These are phyloP conservation scores for Hydrozoanthus gracilis DNA, from an alignment of 92 coral and sea anemone species.

Conservation along the genomic window DNA sequence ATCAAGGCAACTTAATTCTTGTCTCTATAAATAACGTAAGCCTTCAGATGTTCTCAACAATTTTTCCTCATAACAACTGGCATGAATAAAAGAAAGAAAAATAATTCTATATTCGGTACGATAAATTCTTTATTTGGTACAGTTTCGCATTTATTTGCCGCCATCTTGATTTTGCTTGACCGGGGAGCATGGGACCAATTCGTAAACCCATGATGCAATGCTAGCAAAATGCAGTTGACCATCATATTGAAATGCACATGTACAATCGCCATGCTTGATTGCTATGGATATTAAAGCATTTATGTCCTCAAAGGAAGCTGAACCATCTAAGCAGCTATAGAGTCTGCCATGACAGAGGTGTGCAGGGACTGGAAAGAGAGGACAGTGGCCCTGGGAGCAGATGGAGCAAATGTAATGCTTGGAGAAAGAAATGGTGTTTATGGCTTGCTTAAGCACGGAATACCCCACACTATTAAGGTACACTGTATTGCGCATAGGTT, in stretches of 20 bases:
- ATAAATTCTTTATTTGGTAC: conserved; percentile 17
- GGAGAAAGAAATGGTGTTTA: conserved; percentile 48
- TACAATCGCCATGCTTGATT: conserved; percentile 3
- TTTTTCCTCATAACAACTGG: conserved; percentile 45
- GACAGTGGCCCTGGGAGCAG: conserved; percentile 59
- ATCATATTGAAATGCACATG: conserved; percentile 43
- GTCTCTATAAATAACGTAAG: conserved; percentile 36
- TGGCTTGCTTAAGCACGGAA: conserved; percentile 51
- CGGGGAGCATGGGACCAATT: conserved; percentile 44
- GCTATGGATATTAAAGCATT: conserved; percentile 15
- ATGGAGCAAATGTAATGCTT: conserved; percentile 60
- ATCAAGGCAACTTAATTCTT: conserved; percentile 46
- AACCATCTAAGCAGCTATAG: conserved; percentile 40
- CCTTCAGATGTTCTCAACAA: conserved; percentile 38
- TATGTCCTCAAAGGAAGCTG: conserved; percentile 34
- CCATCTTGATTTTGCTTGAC: conserved; percentile 44
- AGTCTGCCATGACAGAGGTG: conserved; percentile 52
- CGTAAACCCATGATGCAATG: conserved; percentile 52
- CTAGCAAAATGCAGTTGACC: conserved; percentile 44
- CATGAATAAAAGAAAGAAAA: conserved; percentile 23
- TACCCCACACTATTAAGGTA: conserved; percentile 50
- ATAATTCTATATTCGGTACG: conserved; percentile 28
- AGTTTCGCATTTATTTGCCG: conserved; percentile 47
- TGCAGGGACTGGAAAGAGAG: conserved; percentile 52
- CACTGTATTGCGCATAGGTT: conserved; percentile 57